Base-by-base conservation (phyloP, 2,797 vertebrate genomes). In the Philypnodon macrostomus region DNA sequence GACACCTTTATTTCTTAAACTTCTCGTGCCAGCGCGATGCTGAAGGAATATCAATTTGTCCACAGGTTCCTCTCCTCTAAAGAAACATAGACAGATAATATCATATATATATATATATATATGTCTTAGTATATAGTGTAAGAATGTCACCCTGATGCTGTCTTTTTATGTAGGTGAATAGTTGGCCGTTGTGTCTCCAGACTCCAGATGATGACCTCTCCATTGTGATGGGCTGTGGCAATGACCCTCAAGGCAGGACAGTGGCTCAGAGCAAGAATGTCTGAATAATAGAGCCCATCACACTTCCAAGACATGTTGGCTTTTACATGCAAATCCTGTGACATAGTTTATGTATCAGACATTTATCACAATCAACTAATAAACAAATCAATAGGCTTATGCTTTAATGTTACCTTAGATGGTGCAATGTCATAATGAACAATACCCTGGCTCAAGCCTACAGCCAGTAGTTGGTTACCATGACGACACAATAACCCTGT, bases 401-500 rank as follows among this genome's bases (percentile, higher is more conserved):
- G n/a, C 12, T 17, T 52, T 41, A 32, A 50, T 49, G 49, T 74
- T 58, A 82, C 77, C 77, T 76, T 71, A 17, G 68, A 63, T 9
- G 46, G 49, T 30, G 70, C 42, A 11, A 85, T 77, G 63, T 81
- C 69, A 9, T 88, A 90, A 67, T 79, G 73, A 61, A 64, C 35
- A 11, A 91, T 70, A 44, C 57, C 51, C 41, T 64, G 76, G 65
- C 83, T 89, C 87, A 84, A 84, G 24, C 87, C 88, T 7, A 87
- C 84, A 4, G 85, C 70, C 29, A 90, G 53, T 34, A 88, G 61
- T 47, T 48, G 68, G 66, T 86, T 76, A 64, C 72, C 65, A 42
- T 46, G 70, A 48, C 86, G 72, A 73, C 83, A 85, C 39, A 76
- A 63, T 37, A 89, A 37, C 8, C 76, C 80, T 0, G 83, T 88